Evolutionary conservation across 2,888 invertebrate species (phyloP).

Genomic region (Electrophaes corylata): DNA sequence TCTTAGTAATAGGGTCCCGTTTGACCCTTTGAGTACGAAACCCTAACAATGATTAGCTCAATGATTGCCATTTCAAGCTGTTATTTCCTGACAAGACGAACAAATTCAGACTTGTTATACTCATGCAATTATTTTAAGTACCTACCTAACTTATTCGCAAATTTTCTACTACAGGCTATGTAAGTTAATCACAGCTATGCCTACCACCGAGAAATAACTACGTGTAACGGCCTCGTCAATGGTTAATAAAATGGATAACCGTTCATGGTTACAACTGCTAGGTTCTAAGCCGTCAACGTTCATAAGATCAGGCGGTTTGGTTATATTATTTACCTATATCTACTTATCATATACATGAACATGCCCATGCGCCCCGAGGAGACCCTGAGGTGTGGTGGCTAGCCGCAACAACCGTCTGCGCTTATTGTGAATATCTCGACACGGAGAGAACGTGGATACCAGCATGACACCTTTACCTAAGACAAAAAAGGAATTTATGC

Average conservation of each 20-base stretch:
- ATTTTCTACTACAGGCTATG: slow-evolving; percentile 22
- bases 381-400: slow-evolving; percentile 40
- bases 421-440: slow-evolving; percentile 17
- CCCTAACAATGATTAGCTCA: too few species aligned
- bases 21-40: too few species aligned
- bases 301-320: slow-evolving; percentile 40
- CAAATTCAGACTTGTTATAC: not conserved
- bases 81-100: not conserved
- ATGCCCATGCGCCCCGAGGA: slow-evolving; percentile 21
- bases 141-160: slow-evolving; percentile 12
- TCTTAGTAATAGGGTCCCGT: too few species aligned
- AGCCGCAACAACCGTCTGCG: slow-evolving; percentile 38
- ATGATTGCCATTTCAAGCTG: not conserved
- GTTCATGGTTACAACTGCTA: slow-evolving; percentile 45
- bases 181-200: slow-evolving; percentile 26
- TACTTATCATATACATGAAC: too few species aligned
- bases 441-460: slow-evolving; percentile 15
- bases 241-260: slow-evolving; percentile 56
- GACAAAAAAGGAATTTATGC: slow-evolving; percentile 32
- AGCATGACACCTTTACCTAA: slow-evolving; percentile 24
- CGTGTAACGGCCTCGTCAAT: slow-evolving; percentile 50
- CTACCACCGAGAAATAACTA: slow-evolving; percentile 41
- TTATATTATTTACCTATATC: too few species aligned
- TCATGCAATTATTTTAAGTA: not conserved
- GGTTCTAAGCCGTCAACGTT: slow-evolving; percentile 40